Evolutionary conservation across 2,113 vertebrate genomes (phyloP).

Genomic region (Poicephalus gulielmi): DNA sequence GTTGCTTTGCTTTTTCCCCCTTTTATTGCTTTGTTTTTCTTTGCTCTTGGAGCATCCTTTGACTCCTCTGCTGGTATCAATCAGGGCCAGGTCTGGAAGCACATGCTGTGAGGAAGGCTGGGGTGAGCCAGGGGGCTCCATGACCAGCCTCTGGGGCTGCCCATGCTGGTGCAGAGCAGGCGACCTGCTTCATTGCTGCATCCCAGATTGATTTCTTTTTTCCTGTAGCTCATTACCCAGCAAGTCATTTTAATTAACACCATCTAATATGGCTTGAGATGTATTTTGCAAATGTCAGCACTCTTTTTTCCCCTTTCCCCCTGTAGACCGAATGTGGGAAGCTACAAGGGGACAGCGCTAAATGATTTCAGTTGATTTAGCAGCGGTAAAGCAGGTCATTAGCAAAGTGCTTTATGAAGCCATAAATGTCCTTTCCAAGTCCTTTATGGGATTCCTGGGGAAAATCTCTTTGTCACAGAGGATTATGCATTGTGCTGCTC

Average conservation of each 20-base stretch:
- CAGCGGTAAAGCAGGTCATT: constrained; percentile 36
- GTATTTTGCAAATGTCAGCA: constrained; percentile 56
- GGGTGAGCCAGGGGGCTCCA: not conserved
- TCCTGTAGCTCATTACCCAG: not conserved
- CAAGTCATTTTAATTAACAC: constrained; percentile 65
- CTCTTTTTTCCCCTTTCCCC: not conserved
- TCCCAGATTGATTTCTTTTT: not conserved
- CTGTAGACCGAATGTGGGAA: not conserved
- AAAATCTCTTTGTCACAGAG: not conserved
- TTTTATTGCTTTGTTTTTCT: not conserved
- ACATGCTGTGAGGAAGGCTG: accelerated
- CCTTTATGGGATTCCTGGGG: not conserved
- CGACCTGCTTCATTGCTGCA: not conserved
- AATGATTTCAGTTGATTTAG: constrained; percentile 1
- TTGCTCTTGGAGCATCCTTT: not conserved
- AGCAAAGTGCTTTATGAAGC: constrained; percentile 34
- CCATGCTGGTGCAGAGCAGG: not conserved
- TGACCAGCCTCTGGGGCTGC: accelerated
- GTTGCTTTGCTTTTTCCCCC: accelerated
- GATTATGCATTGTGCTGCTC: not conserved
- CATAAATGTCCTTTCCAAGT: constrained; percentile 10
- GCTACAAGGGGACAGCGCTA: not conserved
- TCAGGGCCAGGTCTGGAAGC: accelerated
- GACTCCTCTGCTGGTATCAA: not conserved
- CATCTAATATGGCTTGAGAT: not conserved